These are phyloP conservation scores for Sogatella furcifera DNA, from an alignment of 1,140 invertebrate genomes.

Conservation along the genomic window DNA sequence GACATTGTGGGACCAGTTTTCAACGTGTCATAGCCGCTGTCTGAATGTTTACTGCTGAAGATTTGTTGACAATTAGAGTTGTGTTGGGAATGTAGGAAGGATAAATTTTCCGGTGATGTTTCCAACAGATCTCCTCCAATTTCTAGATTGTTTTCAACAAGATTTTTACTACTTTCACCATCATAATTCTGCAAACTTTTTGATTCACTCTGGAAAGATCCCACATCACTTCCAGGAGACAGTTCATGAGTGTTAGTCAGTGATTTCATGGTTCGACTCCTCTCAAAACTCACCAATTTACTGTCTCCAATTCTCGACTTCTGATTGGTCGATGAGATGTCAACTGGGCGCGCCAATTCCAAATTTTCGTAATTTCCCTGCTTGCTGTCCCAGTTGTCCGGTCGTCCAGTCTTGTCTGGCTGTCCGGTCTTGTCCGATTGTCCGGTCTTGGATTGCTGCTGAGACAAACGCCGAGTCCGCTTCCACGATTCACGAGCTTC, in stretches of 20 bases:
- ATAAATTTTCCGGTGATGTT: not conserved
- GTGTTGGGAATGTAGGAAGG: not conserved
- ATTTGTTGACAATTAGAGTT: not conserved
- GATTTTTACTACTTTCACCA: too few species aligned
- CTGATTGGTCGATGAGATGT: too few species aligned
- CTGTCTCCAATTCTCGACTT: too few species aligned
- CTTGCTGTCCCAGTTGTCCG: slow-evolving; percentile 11
- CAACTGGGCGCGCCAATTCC: too few species aligned
- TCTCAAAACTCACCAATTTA: too few species aligned
- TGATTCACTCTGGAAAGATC: not conserved
- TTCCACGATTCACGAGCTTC: slow-evolving; percentile 16
- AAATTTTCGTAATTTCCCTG: slow-evolving; percentile 10
- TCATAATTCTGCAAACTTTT: not conserved
- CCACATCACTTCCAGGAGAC: not conserved
- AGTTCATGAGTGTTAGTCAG: too few species aligned
- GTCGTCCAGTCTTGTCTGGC: too few species aligned
- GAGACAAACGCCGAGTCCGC: slow-evolving; percentile 10
- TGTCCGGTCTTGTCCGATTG: too few species aligned
- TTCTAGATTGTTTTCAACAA: too few species aligned
- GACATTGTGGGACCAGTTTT: slow-evolving; percentile 15
- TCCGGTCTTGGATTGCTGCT: slow-evolving; percentile 6
- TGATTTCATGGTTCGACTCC: too few species aligned
- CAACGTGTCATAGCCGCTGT: slow-evolving; percentile 34
- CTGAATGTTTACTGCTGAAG: slow-evolving; percentile 25
- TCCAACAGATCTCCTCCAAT: not conserved